Evolutionary conservation across 2,797 vertebrate species (phyloP), one percentile per base, ranked within the genome.

Genomic region (Brachymystax lenok): DNA sequence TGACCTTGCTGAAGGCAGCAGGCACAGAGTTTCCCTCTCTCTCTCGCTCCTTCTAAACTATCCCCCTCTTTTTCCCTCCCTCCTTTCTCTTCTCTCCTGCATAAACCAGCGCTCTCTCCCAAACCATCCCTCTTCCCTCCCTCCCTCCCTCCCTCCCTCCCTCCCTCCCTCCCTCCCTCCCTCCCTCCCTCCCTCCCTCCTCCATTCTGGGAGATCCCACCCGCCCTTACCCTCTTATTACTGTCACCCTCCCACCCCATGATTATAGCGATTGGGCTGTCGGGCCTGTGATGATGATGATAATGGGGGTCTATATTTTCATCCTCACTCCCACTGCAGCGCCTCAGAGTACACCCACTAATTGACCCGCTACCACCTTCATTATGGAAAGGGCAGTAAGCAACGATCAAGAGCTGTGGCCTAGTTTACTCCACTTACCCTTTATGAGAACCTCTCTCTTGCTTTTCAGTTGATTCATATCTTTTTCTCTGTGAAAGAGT

Each of bases 181-280:
- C n/a, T 52, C 7, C 10, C 69, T 10, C 10, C 21, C 61, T 71
- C 64, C 56, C 28, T 69, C 50, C 13, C 8, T 17, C 12, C 16
- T 76, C 51, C 30, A 28, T 52, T 17, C 30, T 12, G 30, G 70
- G 46, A 66, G 59, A 68, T n/a, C 54, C 64, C 74, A 84, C 77
- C 51, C 50, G 2, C 14, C 13, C 10, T 16, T 16, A 51, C 10
- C 2, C 14, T 51, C 10, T 51, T 51, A 33, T 51, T 51, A 51
- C 50, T 51, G 14, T 14, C 51, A 52, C 51, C 13, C 51, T 46
- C 28, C 21, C 21, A 40, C 8, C 30, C 40, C 56, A 51, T 88
- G 79, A 90, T 93, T 92, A 91, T 51, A 82, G 83, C 80, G 79
- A 88, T 85, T 78, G 72, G 78, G 59, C 82, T 85, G 82, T 85